These are phyloP conservation scores for Melitaea athalia DNA, from an alignment of 2,888 invertebrate species.

Conservation along the genomic window DNA sequence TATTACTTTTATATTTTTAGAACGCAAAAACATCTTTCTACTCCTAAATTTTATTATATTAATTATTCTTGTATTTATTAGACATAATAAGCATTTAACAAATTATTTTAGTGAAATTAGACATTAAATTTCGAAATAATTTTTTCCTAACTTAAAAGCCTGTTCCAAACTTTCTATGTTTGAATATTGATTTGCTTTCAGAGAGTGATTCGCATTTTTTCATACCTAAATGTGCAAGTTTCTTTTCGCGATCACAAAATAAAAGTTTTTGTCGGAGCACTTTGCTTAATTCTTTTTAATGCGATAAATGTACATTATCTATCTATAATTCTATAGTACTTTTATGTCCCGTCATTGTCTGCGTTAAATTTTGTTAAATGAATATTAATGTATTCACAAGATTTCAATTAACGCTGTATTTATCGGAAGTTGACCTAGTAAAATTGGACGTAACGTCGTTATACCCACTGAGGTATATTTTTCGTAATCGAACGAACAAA, in stretches of 20 bases:
- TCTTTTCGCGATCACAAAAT: slow-evolving; percentile 69
- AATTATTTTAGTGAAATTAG: slow-evolving; percentile 22
- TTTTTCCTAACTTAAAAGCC: slow-evolving; percentile 48
- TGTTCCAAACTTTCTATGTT: slow-evolving; percentile 65
- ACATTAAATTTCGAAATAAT: slow-evolving; percentile 51
- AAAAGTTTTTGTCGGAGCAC: slow-evolving; percentile 66
- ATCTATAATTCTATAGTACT: slow-evolving; percentile 46
- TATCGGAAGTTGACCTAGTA: slow-evolving; percentile 5
- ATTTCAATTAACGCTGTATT: slow-evolving; percentile 18
- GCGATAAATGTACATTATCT: slow-evolving; percentile 65
- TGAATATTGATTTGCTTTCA: slow-evolving; percentile 74
- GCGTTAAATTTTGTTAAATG: slow-evolving; percentile 9
- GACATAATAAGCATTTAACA: background rate
- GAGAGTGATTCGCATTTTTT: slow-evolving; percentile 72
- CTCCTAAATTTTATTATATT: too few species aligned
- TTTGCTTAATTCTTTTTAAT: slow-evolving; percentile 67
- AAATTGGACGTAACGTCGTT: slow-evolving; percentile 20
- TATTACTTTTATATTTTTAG: too few species aligned
- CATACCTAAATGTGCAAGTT: slow-evolving; percentile 77
- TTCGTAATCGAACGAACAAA: slow-evolving; percentile 34
- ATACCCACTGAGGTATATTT: slow-evolving; percentile 14
- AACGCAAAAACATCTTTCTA: too few species aligned
- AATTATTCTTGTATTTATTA: too few species aligned
- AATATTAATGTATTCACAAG: slow-evolving; percentile 20
- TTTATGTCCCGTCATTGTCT: slow-evolving; percentile 45